Base-by-base conservation (phyloP, 2,797 vertebrate genomes). In the Protosalanx chinensis region DNA sequence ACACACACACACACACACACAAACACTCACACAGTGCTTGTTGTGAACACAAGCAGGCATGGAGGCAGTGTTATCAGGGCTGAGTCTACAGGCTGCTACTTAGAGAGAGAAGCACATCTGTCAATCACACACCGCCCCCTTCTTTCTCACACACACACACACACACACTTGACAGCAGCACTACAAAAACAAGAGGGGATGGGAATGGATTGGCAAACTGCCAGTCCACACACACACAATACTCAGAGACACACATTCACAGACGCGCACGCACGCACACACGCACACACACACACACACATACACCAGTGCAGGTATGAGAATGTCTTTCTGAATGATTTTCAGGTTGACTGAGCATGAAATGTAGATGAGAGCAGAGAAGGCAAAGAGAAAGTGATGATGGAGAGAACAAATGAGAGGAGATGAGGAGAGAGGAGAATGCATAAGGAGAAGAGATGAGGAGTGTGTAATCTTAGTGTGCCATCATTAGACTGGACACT, bases 341-440 rank as follows among this genome's bases (percentile, higher is more conserved):
- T 73, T 74, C 64, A 68, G 58, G 67, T 77, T 30, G 75, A 67
- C 58, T 23, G 67, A 72, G 64, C 72, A 73, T 69, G 75, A 79
- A 79, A 82, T 76, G 65, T 33, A 73, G 57, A 70, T 64, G 68
- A 79, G 51, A 8, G 57, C n/a, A 53, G 20, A 46, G 41, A 8
- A 41, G 33, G 33, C 33, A 35, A 35, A 6, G 53, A 41, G 29
- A 20, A 58, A 8, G 12, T 10, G 41, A 41, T 7, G 29, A 30
- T 23, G 5, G 23, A 56, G 67, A 63, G 27, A 23, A 8, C 23
- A 27, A 27, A 27, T 27, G 64, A 65, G 64, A 49, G 35, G 23
- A 20, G 27, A 12, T 3, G 60, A 60, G 64, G 49, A 51, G 64
- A 15, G 63, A 27, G 63, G 6, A 2, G 64, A n/a, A n/a, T n/a